These are phyloP conservation scores for Pyxicephalus adspersus DNA, from an alignment of 2,113 vertebrate species.

Conservation along the genomic window DNA sequence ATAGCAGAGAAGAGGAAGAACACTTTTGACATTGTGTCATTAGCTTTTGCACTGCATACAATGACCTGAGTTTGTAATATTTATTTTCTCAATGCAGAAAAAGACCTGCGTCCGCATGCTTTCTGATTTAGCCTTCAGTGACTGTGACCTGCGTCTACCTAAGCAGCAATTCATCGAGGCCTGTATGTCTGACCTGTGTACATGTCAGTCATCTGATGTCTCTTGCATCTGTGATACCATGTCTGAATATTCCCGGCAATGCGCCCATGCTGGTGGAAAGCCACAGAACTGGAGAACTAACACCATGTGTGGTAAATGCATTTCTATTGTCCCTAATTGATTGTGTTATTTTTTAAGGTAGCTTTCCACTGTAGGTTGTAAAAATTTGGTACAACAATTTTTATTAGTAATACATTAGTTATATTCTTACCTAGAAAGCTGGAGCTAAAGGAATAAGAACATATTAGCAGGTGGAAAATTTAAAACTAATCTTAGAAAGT, in stretches of 20 bases:
- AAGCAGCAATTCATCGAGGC: slow-evolving; percentile 62
- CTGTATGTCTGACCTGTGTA: slow-evolving; percentile 70
- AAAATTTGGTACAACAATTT: not conserved
- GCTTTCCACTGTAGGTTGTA: not conserved
- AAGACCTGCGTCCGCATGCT: slow-evolving; percentile 68
- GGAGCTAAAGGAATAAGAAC: no score
- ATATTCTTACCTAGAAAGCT: not conserved
- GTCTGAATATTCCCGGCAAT: slow-evolving; percentile 74
- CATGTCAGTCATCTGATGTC: slow-evolving; percentile 58
- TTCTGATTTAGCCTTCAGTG: slow-evolving; percentile 60
- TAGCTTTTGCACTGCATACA: no score
- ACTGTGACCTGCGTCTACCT: slow-evolving; percentile 64
- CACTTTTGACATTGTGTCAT: no score
- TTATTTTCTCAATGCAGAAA: slow-evolving; percentile 57
- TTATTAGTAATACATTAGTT: not conserved
- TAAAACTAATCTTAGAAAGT: not conserved
- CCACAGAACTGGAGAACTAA: slow-evolving; percentile 66
- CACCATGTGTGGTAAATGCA: slow-evolving; percentile 68
- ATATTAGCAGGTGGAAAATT: not conserved
- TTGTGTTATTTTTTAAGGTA: not conserved
- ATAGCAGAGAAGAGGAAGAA: no score
- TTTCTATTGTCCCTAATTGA: not conserved
- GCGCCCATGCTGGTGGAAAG: slow-evolving; percentile 70
- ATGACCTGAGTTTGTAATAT: no score
- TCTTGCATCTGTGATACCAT: slow-evolving; percentile 72